These are phyloP conservation scores for Sialis fuliginosa DNA, from an alignment of 2,888 invertebrate species.

Conservation along the genomic window DNA sequence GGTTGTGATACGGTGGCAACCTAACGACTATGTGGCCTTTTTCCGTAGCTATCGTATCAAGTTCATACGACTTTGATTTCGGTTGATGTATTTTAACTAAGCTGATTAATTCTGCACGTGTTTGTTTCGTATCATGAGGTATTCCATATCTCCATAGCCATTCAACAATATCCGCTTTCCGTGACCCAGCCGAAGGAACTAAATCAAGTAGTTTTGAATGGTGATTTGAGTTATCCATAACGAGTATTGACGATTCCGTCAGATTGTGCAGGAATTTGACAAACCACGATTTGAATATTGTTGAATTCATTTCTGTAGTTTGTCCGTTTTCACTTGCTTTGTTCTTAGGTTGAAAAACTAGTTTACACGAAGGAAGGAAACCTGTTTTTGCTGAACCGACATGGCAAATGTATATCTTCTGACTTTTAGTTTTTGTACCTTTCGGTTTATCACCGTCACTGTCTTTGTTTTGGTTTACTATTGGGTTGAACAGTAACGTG, in stretches of 20 bases:
- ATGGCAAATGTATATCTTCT: conserved; percentile 2
- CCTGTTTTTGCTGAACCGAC: conserved; percentile 4
- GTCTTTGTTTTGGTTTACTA: conserved; percentile 2
- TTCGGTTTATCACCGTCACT: background rate
- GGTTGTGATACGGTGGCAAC: conserved; percentile 13
- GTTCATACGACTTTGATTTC: conserved; percentile 7
- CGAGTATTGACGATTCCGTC: conserved; percentile 10
- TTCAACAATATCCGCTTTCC: conserved; percentile 10
- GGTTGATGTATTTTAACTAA: conserved; percentile 10
- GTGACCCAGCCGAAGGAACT: conserved; percentile 5
- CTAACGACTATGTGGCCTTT: conserved; percentile 11
- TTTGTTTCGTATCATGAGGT: conserved; percentile 5
- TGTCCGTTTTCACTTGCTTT: background rate
- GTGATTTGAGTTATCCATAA: conserved; percentile 13
- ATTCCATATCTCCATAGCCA: conserved; percentile 9
- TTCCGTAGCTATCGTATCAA: conserved; percentile 8
- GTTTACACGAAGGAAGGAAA: conserved; percentile 1
- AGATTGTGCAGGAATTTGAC: conserved; percentile 9
- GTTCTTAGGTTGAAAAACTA: conserved; percentile 4
- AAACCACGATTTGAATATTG: conserved; percentile 3
- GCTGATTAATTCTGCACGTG: conserved; percentile 11
- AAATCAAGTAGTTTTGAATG: conserved; percentile 9
- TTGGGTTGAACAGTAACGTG: background rate
- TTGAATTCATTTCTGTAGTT: conserved; percentile 3
- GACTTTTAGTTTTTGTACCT: background rate